A percentile compares a stretch with the other conserved stretches of the same genome.
These are phyloP conservation scores for Drosophila repletoides DNA, from an alignment of 1,140 invertebrate species.

Conservation along the genomic window DNA sequence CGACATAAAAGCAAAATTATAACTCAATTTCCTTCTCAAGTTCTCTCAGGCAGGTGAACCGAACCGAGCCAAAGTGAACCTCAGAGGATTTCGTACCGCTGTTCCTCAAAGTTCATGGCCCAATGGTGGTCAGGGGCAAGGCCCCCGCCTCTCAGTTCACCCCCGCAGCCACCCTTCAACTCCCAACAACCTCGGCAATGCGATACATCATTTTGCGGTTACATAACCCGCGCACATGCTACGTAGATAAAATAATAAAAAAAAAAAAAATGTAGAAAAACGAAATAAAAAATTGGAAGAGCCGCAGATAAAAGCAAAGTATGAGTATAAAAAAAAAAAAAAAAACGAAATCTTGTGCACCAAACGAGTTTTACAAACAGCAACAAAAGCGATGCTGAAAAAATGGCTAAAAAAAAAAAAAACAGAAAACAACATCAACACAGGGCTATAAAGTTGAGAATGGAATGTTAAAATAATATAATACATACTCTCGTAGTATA, in stretches of 20 bases:
- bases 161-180: not conserved
- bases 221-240: slow-evolving; percentile 69
- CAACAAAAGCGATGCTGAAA: slow-evolving; percentile 34
- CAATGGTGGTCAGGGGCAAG: slow-evolving; percentile 21
- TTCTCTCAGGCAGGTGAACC: not conserved
- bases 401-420: slow-evolving; percentile 24
- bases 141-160: not conserved
- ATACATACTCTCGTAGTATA: not conserved
- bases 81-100: not conserved
- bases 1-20: not conserved
- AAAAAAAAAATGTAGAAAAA: slow-evolving; percentile 10
- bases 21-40: not conserved
- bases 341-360: slow-evolving; percentile 48
- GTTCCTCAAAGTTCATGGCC: slow-evolving; percentile 29
- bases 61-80: not conserved
- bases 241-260: slow-evolving; percentile 54
- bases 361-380: slow-evolving; percentile 50
- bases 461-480: slow-evolving; percentile 41
- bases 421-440: not conserved
- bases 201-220: slow-evolving; percentile 69
- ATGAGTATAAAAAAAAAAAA: slow-evolving; percentile 49
- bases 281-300: slow-evolving; percentile 16
- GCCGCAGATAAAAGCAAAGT: slow-evolving; percentile 45
- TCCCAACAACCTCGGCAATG: slow-evolving; percentile 34
- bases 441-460: slow-evolving; percentile 8